phyloP scores from a whole-genome alignment of 1,140 invertebrate genomes.

The Drosophila kohkoa region DNA sequence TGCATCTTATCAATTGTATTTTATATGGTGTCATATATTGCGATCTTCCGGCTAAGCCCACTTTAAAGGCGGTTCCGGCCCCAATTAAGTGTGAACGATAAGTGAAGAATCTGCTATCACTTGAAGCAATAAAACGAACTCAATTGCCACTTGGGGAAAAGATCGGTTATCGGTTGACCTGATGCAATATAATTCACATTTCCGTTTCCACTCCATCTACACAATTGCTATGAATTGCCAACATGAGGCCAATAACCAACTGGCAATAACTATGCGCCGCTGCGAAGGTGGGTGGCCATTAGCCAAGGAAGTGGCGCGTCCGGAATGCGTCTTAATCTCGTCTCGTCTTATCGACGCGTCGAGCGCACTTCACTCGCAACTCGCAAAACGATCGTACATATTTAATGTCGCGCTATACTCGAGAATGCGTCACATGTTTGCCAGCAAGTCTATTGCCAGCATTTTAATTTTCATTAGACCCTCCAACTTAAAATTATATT shows the following conservation, averaged over 20 bases:
- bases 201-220: slow-evolving; percentile 53
- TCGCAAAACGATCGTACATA: no score
- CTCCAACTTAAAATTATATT: no score
- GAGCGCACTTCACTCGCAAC: no score
- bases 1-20: background rate
- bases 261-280: background rate
- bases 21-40: slow-evolving; percentile 9
- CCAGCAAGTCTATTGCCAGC: no score
- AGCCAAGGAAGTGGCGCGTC: slow-evolving; percentile 13
- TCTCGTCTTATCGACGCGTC: slow-evolving; percentile 44
- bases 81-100: slow-evolving; percentile 19
- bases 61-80: slow-evolving; percentile 19
- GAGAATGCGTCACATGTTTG: no score
- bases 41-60: slow-evolving; percentile 19
- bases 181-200: background rate
- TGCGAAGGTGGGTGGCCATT: background rate
- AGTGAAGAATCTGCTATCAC: slow-evolving; percentile 2
- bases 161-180: background rate
- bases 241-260: slow-evolving; percentile 13
- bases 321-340: slow-evolving; percentile 30
- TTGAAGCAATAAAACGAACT: background rate
- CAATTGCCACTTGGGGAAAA: background rate
- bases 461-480: no score
- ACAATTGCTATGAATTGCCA: background rate
- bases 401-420: no score